Conservation (phyloP, 2,113 vertebrate genomes). For the Tonatia bakeri region DNA sequence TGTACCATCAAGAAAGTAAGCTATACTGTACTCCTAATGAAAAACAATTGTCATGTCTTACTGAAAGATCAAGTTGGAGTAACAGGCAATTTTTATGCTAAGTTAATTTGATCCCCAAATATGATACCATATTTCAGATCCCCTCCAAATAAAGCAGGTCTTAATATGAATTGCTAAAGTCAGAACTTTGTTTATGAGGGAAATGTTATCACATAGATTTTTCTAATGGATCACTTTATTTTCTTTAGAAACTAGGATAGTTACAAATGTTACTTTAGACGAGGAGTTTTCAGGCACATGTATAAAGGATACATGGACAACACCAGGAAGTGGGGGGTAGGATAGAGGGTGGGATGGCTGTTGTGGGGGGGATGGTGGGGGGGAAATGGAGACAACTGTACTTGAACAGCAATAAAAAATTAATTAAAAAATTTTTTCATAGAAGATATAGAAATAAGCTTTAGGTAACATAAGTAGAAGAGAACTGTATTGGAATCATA, state of each 20-base stretch:
- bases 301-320: too few relatives aligned
- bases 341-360: too few relatives aligned
- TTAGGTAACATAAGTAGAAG: background rate
- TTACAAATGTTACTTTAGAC: background rate
- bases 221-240: background rate
- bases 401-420: too few relatives aligned
- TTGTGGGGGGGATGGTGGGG: too few relatives aligned
- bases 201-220: background rate
- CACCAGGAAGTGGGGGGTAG: too few relatives aligned
- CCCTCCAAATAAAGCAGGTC: background rate
- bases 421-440: background rate
- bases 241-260: background rate
- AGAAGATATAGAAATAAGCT: background rate
- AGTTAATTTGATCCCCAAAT: background rate
- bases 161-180: background rate
- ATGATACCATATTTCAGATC: background rate
- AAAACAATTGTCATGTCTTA: background rate
- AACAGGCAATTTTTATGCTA: background rate
- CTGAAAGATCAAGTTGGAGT: background rate
- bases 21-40: background rate
- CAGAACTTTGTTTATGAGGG: background rate
- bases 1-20: background rate
- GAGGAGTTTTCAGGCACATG: too few relatives aligned
- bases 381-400: too few relatives aligned
- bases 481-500: background rate